These are phyloP conservation scores for Pollimyrus isidori DNA, from an alignment of 2,113 vertebrate species.

Conservation along the genomic window DNA sequence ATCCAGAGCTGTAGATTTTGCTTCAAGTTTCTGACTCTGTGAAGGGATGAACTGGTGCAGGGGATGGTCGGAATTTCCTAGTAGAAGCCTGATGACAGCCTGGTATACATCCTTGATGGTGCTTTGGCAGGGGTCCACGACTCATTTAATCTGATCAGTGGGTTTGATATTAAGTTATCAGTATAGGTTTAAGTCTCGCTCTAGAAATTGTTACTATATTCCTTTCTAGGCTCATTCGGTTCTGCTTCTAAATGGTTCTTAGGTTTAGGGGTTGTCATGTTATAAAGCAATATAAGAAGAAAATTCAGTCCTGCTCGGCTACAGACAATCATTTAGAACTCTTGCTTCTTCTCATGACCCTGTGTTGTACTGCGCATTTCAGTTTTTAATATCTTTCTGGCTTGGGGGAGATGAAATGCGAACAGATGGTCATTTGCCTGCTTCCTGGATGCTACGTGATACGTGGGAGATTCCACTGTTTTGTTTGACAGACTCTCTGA, in stretches of 20 bases:
- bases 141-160: background rate
- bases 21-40: background rate
- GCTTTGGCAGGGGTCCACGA: background rate
- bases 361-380: background rate
- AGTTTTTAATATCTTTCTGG: background rate
- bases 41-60: background rate
- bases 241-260: background rate
- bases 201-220: background rate
- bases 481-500: slow-evolving; percentile 71
- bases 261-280: background rate
- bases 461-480: background rate
- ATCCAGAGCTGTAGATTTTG: background rate
- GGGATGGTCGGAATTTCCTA: background rate
- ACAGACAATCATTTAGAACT: background rate
- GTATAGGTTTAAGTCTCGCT: background rate
- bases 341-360: background rate
- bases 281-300: background rate
- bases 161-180: background rate
- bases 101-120: background rate
- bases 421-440: background rate
- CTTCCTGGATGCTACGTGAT: background rate
- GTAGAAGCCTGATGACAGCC: background rate
- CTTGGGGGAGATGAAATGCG: background rate
- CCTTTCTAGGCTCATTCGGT: background rate
- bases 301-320: background rate